Evolutionary conservation across 2,888 invertebrate species (phyloP).

Genomic region (Eupeodes latifasciatus): DNA sequence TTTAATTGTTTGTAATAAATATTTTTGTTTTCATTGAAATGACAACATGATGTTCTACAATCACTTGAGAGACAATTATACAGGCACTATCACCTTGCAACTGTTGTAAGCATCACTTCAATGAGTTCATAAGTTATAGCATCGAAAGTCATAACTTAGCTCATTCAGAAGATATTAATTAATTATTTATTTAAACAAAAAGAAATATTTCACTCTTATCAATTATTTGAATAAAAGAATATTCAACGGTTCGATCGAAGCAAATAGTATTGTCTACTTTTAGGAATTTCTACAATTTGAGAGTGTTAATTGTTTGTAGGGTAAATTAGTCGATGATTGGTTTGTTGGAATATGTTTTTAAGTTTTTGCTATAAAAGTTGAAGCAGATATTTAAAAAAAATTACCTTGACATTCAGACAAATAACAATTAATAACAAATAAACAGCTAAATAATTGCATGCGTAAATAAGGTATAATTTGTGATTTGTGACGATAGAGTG

Average conservation of each 20-base stretch:
- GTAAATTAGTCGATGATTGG: slow-evolving; percentile 43
- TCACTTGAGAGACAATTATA: neutral
- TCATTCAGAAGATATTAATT: neutral
- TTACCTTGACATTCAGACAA: neutral
- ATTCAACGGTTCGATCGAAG: neutral
- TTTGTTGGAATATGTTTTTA: neutral
- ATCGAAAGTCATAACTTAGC: neutral
- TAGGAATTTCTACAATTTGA: neutral
- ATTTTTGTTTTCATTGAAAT: slow-evolving; percentile 43
- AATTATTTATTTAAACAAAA: no score
- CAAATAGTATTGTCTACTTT: slow-evolving; percentile 20
- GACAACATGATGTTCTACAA: slow-evolving; percentile 39
- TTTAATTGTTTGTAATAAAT: slow-evolving; percentile 64
- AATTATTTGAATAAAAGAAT: neutral
- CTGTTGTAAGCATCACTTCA: slow-evolving; percentile 3
- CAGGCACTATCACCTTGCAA: slow-evolving; percentile 26
- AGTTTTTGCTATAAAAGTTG: neutral
- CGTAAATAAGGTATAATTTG: slow-evolving; percentile 20
- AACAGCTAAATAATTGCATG: neutral
- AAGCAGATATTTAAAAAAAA: neutral
- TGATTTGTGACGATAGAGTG: neutral
- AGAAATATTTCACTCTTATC: neutral
- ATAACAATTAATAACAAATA: neutral
- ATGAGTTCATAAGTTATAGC: neutral
- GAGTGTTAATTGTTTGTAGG: slow-evolving; percentile 20